Base-by-base conservation (phyloP, 2,113 vertebrate species). In the Hemibates koningsi region DNA sequence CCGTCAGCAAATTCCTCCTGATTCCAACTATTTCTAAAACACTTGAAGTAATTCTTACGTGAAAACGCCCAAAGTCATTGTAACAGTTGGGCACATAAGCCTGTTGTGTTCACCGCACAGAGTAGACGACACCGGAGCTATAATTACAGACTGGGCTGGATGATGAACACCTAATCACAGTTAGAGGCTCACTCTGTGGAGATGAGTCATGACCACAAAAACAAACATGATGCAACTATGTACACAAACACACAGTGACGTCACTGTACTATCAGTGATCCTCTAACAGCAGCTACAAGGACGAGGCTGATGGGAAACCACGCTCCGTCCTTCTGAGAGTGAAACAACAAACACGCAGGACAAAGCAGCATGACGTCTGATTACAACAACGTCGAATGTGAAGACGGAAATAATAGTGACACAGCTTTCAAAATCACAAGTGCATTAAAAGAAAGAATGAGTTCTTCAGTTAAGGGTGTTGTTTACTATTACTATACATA, bases 1-100 rank as follows among this genome's bases (percentile, higher is more conserved):
- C 2, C 11, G 54, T 86, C 87, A 88, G 87, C 87, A 93, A 32
- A 93, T 90, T 91, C 73, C 54, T 1, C 11, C 29, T 50, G 24
- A 36, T 43, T 27, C 71, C 9, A 83, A n/a, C 66, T 7, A n/a
- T 54, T 14, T 45, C 50, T 32, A 16, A 52, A 17, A 87, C 3
- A 13, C 19, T 24, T 27, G 32, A 66, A 83, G 38, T 19, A 45
- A 78, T n/a, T 71, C 6, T 38, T n/a, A 1, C 1, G 11, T 36
- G 3, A 36, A 81, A 80, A 34, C 52, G 27, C 21, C 52, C 24
- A 61, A 53, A 76, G 63, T 21, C 4, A 32, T 41, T 9, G 10
- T 6, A 36, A 59, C 19, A 76, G 24, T 5, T 48, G 24, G 27
- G 24, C 45, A 50, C 9, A 50, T 12, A 10, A 50, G 43, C 43